Evolutionary conservation across 2,888 invertebrate species (phyloP), one percentile per base, ranked within the genome.

Genomic region (Phengaris arion): DNA sequence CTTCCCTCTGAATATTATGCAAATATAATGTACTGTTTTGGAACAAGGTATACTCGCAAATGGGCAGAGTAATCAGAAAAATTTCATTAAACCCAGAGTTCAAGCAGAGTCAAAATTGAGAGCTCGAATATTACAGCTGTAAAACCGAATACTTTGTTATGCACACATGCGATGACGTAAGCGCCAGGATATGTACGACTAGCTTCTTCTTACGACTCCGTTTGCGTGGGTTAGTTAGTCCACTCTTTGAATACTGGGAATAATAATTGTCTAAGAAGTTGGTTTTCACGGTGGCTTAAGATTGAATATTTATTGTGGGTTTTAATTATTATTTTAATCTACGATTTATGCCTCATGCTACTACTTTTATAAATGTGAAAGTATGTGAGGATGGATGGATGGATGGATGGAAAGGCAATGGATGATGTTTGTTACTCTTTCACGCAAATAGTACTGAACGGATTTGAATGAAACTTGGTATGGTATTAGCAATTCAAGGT

Each of bases 61-160:
- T 82, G 83, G 80, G 79, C 77, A 77, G 78, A 80, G 82, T 82
- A 82, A 84, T 84, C 81, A 82, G 79, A 84, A 85, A 84, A 84
- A 84, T 78, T 82, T 83, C 82, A 84, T 85, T 83, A 83, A 81
- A 79, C 35, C 35, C 35, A 35, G 35, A 35, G 4, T 4, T 35
- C 35, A 35, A 35, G 78, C 80, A 81, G 80, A 78, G 78, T 80
- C 77, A 57, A 80, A 81, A 84, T 84, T 84, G 83, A 85, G 83
- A 83, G 81, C 81, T 82, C 79, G 81, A 84, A 83, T 85, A 83
- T 84, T 83, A 83, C 83, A 80, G 82, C 83, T 85, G 85, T 86
- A 85, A 84, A 35, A 35, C 81, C 80, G 79, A 82, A 86, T 35
- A 35, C 83, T 85, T 84, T 83, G 83, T 85, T 86, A 84, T 83